These are phyloP conservation scores for Chaetodon trifasciatus DNA, from an alignment of 2,797 vertebrate genomes.

Conservation along the genomic window DNA sequence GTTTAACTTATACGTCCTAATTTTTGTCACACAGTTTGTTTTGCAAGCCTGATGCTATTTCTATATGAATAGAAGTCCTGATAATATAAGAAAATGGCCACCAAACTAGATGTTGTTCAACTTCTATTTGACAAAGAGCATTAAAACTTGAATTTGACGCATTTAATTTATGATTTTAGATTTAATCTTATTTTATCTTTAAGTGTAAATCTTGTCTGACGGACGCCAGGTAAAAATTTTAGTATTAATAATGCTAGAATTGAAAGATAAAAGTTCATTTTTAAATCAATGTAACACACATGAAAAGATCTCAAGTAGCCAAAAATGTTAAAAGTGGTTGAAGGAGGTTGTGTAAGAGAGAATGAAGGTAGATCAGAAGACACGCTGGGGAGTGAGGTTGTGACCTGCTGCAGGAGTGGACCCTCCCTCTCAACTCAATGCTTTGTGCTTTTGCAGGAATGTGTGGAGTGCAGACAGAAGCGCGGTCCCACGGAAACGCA, in stretches of 20 bases:
- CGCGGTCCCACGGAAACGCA: constrained; percentile 15
- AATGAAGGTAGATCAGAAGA: neutral
- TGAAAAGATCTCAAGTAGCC: neutral
- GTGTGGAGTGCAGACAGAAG: constrained; percentile 29
- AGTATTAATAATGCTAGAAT: neutral
- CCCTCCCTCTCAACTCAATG: constrained; percentile 46
- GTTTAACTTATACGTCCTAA: neutral
- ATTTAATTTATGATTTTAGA: neutral
- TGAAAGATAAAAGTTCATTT: neutral
- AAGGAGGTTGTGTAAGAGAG: neutral
- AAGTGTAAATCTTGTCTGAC: no score
- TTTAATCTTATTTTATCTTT: neutral
- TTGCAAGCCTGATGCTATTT: neutral
- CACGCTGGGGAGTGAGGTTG: neutral
- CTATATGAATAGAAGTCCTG: neutral
- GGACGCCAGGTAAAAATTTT: no score
- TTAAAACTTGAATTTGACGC: neutral
- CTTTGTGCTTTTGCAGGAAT: constrained; percentile 68
- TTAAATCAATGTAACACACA: neutral
- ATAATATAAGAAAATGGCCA: neutral
- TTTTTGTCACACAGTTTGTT: neutral
- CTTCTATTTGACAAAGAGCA: neutral
- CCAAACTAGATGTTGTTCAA: neutral
- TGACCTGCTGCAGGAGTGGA: constrained; percentile 13
- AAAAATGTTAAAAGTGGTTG: neutral